A percentile compares a stretch with the other conserved stretches of the same genome.
These are phyloP conservation scores for Hypomesus transpacificus DNA, from an alignment of 2,113 vertebrate genomes.

Conservation along the genomic window DNA sequence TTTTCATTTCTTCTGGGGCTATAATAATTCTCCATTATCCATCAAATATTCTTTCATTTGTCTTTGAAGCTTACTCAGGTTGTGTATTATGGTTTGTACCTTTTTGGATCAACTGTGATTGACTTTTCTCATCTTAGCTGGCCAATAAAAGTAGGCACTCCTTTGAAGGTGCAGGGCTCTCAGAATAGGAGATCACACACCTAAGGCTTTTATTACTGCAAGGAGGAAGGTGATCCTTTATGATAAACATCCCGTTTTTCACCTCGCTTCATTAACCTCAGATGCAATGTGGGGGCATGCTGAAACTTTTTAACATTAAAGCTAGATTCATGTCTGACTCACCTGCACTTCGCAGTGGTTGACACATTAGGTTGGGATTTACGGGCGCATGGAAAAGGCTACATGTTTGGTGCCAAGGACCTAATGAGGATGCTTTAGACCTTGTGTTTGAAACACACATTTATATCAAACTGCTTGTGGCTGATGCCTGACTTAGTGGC, in stretches of 20 bases:
- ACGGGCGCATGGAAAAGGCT: too few species aligned
- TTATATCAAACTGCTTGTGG: too few species aligned
- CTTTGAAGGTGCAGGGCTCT: conserved; percentile 45
- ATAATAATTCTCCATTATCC: conserved; percentile 35
- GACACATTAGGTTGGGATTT: too few species aligned
- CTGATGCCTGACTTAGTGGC: too few species aligned
- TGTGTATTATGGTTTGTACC: conserved; percentile 45
- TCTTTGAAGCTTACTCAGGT: conserved; percentile 45
- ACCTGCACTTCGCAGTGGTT: too few species aligned
- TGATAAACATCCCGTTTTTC: conserved; percentile 18
- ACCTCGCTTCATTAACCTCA: neutral
- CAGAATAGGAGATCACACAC: conserved; percentile 30
- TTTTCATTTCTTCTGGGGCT: conserved; percentile 13
- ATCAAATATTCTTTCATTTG: conserved; percentile 35
- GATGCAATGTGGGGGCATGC: too few species aligned
- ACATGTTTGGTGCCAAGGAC: too few species aligned
- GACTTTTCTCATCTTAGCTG: conserved; percentile 38
- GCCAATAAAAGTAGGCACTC: conserved; percentile 31
- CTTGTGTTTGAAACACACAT: too few species aligned
- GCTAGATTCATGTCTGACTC: too few species aligned
- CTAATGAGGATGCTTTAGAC: too few species aligned
- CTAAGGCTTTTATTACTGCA: conserved; percentile 26
- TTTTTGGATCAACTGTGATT: conserved; percentile 54
- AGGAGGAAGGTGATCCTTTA: conserved; percentile 20
- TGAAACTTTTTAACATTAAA: too few species aligned